Evolutionary conservation across 2,797 vertebrate genomes (phyloP).

Genomic region (Enteromius mattozi): DNA sequence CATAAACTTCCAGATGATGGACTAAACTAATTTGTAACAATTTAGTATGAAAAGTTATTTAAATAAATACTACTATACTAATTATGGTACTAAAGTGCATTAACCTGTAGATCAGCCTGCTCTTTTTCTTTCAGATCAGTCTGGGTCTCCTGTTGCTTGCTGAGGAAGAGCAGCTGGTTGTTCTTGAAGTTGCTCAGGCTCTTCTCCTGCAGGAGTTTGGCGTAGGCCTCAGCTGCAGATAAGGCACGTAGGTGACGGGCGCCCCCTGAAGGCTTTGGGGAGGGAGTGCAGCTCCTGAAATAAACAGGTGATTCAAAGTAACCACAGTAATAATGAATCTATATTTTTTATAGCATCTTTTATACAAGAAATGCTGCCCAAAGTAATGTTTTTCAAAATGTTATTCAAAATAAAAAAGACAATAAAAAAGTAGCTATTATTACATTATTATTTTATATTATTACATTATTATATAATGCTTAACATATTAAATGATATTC

Average conservation of each 20-base stretch:
- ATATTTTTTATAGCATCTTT: not conserved
- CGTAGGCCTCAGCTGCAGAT: slow-evolving; percentile 70
- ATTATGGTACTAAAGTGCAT: not conserved
- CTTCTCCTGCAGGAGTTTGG: slow-evolving; percentile 76
- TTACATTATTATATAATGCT: not conserved
- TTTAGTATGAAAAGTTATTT: not conserved
- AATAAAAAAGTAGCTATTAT: not conserved
- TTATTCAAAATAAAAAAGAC: not conserved
- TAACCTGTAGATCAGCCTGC: slow-evolving; percentile 79
- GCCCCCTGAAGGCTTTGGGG: slow-evolving; percentile 73
- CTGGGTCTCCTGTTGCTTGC: slow-evolving; percentile 76
- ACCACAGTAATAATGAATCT: not conserved
- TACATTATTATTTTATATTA: too few species aligned
- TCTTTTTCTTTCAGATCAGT: slow-evolving; percentile 76
- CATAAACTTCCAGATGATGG: not conserved
- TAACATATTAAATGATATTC: not conserved
- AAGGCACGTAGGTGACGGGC: slow-evolving; percentile 71
- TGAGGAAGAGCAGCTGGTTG: slow-evolving; percentile 73
- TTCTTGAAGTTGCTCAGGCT: slow-evolving; percentile 63
- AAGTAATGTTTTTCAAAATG: not conserved
- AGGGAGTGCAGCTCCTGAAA: slow-evolving; percentile 66
- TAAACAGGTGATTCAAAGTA: not conserved
- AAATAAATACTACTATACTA: not conserved
- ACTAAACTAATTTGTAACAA: not conserved
- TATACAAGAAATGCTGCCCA: not conserved